A percentile compares a stretch with the other conserved stretches of the same genome.
These are phyloP conservation scores for Drosophila takahashii DNA, from an alignment of 1,140 invertebrate species.

Conservation along the genomic window DNA sequence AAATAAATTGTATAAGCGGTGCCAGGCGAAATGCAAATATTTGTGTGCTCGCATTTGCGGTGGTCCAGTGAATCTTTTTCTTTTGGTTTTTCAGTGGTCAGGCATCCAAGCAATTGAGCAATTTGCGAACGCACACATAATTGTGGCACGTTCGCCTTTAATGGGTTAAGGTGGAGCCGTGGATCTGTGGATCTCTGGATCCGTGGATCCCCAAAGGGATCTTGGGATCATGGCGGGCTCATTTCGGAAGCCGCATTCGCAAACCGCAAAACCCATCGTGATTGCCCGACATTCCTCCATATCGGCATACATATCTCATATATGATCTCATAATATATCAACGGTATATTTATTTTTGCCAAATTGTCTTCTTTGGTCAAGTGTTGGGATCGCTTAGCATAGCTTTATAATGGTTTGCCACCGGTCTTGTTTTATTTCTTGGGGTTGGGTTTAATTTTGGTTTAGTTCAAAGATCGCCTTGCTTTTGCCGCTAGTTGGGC, in stretches of 20 bases:
- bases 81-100: constrained; percentile 12
- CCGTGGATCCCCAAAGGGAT: neutral
- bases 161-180: constrained; percentile 69
- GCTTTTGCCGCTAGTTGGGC: constrained; percentile 32
- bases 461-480: constrained; percentile 58
- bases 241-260: constrained; percentile 42
- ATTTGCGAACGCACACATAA: constrained; percentile 75
- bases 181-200: neutral
- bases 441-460: constrained; percentile 12
- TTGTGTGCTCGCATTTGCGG: constrained; percentile 49
- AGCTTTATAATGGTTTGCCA: constrained; percentile 56
- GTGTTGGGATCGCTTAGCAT: constrained; percentile 43
- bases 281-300: constrained; percentile 27
- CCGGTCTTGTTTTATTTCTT: constrained; percentile 44
- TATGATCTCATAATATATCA: constrained; percentile 4
- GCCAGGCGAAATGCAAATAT: constrained; percentile 72
- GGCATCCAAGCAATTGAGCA: constrained; percentile 63
- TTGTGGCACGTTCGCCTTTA: constrained; percentile 79
- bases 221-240: constrained; percentile 11
- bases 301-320: constrained; percentile 19
- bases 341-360: neutral
- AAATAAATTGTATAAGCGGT: constrained; percentile 82
- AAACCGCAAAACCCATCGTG: constrained; percentile 42
- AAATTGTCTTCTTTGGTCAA: constrained; percentile 19
- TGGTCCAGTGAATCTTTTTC: constrained; percentile 34